Percentiles rank a stretch among this genome's conserved stretches.
These are phyloP conservation scores for Papilio elwesi DNA, from an alignment of 2,888 invertebrate genomes.

Conservation along the genomic window DNA sequence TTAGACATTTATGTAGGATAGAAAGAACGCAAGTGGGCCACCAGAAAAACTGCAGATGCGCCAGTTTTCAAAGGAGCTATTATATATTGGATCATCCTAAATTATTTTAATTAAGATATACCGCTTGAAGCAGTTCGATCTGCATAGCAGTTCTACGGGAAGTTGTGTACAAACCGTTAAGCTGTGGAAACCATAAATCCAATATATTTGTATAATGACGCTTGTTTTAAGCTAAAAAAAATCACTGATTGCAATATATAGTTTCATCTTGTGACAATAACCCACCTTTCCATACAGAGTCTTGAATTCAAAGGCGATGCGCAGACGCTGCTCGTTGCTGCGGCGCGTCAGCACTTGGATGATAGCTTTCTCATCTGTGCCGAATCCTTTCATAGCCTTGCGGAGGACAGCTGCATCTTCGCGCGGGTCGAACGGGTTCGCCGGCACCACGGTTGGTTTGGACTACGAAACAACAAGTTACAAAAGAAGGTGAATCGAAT, in stretches of 20 bases:
- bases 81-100: too few species aligned
- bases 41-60: too few species aligned
- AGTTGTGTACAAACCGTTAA: not conserved
- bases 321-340: conserved; percentile 93
- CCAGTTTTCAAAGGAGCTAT: too few species aligned
- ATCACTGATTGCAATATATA: too few species aligned
- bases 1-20: too few species aligned
- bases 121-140: too few species aligned
- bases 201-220: not conserved
- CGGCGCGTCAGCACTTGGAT: conserved; percentile 93
- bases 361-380: conserved; percentile 95
- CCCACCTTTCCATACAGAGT: conserved; percentile 93
- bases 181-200: not conserved
- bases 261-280: too few species aligned
- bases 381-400: conserved; percentile 96
- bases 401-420: conserved; percentile 91
- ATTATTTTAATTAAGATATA: too few species aligned
- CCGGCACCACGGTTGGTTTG: conserved; percentile 90
- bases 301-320: conserved; percentile 92
- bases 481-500: not conserved
- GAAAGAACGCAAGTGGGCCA: too few species aligned
- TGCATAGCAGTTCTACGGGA: too few species aligned
- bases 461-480: conserved; percentile 75
- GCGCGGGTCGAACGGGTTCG: conserved; percentile 90
- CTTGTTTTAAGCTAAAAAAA: too few species aligned